Evolutionary conservation across 64 coral and sea anemone genomes (phyloP).

Genomic region (Montipora cactus): DNA sequence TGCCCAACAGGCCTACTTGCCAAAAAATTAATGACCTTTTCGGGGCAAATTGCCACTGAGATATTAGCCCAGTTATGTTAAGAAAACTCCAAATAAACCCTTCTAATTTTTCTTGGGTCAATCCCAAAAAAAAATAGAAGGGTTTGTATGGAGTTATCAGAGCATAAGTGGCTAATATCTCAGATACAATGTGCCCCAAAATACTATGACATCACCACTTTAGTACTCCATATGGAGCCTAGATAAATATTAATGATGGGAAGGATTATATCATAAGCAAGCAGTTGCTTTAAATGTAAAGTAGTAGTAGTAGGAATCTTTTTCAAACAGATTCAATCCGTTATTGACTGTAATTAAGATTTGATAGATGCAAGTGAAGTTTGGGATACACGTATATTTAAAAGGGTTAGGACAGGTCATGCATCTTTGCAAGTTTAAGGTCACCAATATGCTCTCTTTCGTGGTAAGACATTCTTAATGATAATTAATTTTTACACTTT

Average conservation of each 20-base stretch:
- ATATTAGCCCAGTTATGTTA: background rate
- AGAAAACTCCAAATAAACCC: background rate
- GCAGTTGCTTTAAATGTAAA: no score
- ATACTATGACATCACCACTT: no score
- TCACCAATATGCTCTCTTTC: background rate
- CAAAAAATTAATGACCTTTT: no score
- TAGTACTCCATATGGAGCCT: no score
- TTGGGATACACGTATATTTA: background rate
- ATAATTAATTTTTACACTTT: constrained; percentile 53
- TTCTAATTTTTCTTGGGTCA: background rate
- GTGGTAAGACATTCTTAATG: constrained; percentile 5
- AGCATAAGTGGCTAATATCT: no score
- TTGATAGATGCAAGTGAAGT: constrained; percentile 10
- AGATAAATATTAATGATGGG: no score
- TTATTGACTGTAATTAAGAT: background rate
- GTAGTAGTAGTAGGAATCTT: background rate
- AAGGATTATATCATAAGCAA: no score
- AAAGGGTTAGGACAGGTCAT: constrained; percentile 1
- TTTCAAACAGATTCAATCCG: background rate
- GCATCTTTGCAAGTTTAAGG: constrained; percentile 4
- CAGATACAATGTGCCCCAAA: no score
- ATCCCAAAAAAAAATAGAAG: background rate
- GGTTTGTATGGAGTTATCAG: no score
- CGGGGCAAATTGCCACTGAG: background rate
- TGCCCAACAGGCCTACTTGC: no score